phyloP scores from a whole-genome alignment of 2,113 vertebrate species.

The Corapipo altera region DNA sequence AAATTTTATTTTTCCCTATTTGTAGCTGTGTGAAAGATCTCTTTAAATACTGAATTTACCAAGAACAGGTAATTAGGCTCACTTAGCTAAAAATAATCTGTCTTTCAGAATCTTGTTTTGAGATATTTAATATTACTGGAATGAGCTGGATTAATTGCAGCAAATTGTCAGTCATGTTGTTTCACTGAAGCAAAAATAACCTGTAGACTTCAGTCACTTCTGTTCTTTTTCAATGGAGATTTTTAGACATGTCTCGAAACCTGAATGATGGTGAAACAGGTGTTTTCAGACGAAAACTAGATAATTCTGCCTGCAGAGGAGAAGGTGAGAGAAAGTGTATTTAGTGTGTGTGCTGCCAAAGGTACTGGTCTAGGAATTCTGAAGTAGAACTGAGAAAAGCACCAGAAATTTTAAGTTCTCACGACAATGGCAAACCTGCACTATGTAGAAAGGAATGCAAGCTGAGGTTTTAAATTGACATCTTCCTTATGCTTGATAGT shows the following conservation, averaged over 20 bases:
- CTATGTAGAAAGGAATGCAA: not conserved
- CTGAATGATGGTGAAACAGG: not conserved
- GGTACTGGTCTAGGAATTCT: not conserved
- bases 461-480: not conserved
- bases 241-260: not conserved
- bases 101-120: slow-evolving; percentile 31
- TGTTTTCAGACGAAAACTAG: not conserved
- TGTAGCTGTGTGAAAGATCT: not conserved
- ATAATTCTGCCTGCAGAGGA: not conserved
- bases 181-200: slow-evolving; percentile 19
- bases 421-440: not conserved
- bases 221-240: not conserved
- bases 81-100: not conserved
- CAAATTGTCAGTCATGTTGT: slow-evolving; percentile 12
- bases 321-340: not conserved
- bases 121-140: not conserved
- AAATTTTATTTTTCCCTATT: not conserved
- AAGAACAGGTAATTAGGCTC: not conserved
- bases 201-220: not conserved
- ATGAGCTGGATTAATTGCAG: slow-evolving; percentile 17
- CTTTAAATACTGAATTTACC: not conserved
- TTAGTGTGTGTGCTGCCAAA: not conserved
- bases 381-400: not conserved
- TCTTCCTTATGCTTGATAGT: not conserved
- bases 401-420: not conserved